Evolutionary conservation across 2,797 vertebrate species (phyloP), one percentile per base, ranked within the genome.

Genomic region (Sphaeramia orbicularis): DNA sequence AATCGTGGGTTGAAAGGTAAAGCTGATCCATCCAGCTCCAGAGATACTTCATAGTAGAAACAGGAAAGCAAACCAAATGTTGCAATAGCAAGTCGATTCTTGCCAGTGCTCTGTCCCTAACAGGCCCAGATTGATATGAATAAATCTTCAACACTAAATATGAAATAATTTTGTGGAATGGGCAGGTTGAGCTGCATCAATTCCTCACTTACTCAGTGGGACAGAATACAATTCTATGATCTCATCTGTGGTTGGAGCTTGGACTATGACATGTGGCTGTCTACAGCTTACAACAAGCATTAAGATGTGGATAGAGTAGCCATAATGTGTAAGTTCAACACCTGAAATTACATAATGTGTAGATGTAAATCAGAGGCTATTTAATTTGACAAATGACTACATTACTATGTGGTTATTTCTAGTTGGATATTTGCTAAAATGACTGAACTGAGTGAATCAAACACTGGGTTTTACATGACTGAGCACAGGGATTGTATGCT

Each of bases 201-300:
- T 67, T 54, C 59, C 57, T 52, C 15, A 35, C 45, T 30, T 48
- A 51, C 16, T 70, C 30, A 66, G 14, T 45, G 16, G 41, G 37
- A 44, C 57, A 52, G 11, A 21, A 10, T 35, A 21, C 30, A 27
- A 35, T 45, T 51, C 56, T 63, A 44, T 7, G 49, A 15, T 21
- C 19, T 21, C 19, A 21, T 21, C 19, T 2, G 19, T 21, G 19
- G 19, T 21, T 21, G 19, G 19, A 21, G 19, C 19, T 21, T 21
- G 19, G 4, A 21, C 19, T 21, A 21, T 2, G 19, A 21, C 19
- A 21, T 21, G 19, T 21, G 19, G 2, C 19, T 21, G 19, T 2
- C 2, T 21, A 2, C 19, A 21, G 21, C 19, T 21, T 21, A 21
- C 21, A 21, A 4, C 19, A 21, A 21, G 19, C 19, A 21, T 21